A percentile compares a stretch with the other conserved stretches of the same genome.
Conservation (phyloP, 2,888 invertebrate species). For the Polydrusus cervinus region DNA sequence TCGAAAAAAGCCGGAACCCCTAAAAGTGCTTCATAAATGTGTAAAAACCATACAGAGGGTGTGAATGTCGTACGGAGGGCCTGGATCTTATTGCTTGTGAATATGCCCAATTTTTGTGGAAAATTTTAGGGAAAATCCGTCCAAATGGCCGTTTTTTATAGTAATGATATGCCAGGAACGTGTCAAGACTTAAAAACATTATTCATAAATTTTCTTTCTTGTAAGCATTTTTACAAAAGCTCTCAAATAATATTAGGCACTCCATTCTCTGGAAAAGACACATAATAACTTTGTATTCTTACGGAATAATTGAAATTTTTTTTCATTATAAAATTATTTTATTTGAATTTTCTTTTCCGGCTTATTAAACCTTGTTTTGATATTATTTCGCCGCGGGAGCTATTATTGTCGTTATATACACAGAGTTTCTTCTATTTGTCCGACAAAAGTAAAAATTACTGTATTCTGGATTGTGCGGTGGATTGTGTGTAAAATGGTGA, state of each 20-base stretch:
- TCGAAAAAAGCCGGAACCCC: slow-evolving; percentile 20
- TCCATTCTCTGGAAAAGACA: slow-evolving; percentile 13
- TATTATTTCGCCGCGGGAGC: slow-evolving; percentile 12
- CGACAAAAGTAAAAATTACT: neutral
- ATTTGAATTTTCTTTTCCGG: slow-evolving; percentile 32
- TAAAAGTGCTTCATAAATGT: slow-evolving; percentile 31
- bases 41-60: slow-evolving; percentile 48
- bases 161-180: slow-evolving; percentile 32
- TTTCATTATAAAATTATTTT: slow-evolving; percentile 34
- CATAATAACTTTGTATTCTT: slow-evolving; percentile 18
- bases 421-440: neutral
- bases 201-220: no score
- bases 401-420: slow-evolving; percentile 25
- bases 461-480: no score
- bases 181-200: slow-evolving; percentile 20
- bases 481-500: neutral
- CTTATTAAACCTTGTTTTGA: slow-evolving; percentile 23
- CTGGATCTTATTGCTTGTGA: slow-evolving; percentile 31
- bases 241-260: no score
- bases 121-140: slow-evolving; percentile 43
- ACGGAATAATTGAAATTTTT: slow-evolving; percentile 30
- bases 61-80: slow-evolving; percentile 31
- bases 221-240: no score
- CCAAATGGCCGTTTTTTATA: slow-evolving; percentile 35
- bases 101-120: slow-evolving; percentile 36